These are phyloP conservation scores for Hermetia illucens DNA, from an alignment of 1,140 invertebrate genomes.

Conservation along the genomic window DNA sequence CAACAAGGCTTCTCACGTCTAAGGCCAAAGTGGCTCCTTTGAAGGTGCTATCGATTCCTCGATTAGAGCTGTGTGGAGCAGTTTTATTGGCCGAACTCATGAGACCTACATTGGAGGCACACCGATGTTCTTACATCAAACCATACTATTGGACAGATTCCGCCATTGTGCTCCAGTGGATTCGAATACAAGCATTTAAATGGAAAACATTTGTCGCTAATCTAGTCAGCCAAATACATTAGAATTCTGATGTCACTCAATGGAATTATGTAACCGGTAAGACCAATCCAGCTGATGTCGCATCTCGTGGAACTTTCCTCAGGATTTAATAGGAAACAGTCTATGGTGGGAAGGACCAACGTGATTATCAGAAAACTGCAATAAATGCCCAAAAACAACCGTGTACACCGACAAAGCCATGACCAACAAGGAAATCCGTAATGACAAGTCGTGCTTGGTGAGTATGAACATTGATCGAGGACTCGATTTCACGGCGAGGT, in stretches of 20 bases:
- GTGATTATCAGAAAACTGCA: no score
- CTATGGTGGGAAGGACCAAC: no score
- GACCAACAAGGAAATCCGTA: no score
- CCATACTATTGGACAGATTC: slow-evolving; percentile 18
- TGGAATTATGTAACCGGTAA: no score
- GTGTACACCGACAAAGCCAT: no score
- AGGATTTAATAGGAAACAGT: no score
- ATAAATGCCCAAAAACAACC: no score
- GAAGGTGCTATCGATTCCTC: slow-evolving; percentile 16
- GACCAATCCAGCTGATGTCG: no score
- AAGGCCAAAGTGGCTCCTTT: slow-evolving; percentile 25
- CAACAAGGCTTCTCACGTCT: slow-evolving; percentile 13
- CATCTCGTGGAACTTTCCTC: no score
- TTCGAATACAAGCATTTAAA: slow-evolving; percentile 11
- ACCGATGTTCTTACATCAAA: slow-evolving; percentile 4
- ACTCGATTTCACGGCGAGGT: no score
- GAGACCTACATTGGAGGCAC: slow-evolving; percentile 6
- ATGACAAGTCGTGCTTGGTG: no score
- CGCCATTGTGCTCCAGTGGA: slow-evolving; percentile 22
- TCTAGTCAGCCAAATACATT: slow-evolving; percentile 19
- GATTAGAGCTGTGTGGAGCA: slow-evolving; percentile 23
- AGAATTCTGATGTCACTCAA: slow-evolving; percentile 6
- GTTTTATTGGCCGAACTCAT: slow-evolving; percentile 15
- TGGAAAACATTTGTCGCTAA: slow-evolving; percentile 25
- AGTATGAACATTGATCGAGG: no score